phyloP scores from a whole-genome alignment of 2,113 vertebrate genomes.

The Microcebus lehilahytsara region DNA sequence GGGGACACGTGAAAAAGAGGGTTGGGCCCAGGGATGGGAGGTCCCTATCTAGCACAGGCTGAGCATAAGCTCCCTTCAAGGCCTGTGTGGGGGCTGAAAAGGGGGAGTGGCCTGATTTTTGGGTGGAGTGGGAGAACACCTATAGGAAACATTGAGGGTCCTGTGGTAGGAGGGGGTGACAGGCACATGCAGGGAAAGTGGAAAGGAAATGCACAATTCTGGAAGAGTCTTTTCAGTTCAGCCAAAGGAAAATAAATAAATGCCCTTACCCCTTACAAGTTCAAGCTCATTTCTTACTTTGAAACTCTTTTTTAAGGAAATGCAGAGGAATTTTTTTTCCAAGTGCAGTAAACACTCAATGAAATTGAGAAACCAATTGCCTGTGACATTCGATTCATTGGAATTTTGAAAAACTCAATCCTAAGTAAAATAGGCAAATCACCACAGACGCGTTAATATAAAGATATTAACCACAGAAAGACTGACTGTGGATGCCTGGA shows the following conservation, averaged over 20 bases:
- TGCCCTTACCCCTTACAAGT: not conserved
- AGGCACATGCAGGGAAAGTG: not conserved
- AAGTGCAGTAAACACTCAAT: conserved; percentile 17
- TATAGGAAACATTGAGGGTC: not conserved
- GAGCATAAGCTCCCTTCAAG: not conserved
- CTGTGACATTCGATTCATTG: not conserved
- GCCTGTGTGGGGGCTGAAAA: not conserved
- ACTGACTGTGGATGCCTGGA: not conserved
- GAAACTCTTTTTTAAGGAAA: conserved; percentile 27
- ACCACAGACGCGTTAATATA: not conserved
- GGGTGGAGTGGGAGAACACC: no score
- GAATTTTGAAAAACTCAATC: not conserved
- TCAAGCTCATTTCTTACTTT: not conserved
- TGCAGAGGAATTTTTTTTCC: not conserved
- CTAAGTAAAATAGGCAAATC: conserved; percentile 16
- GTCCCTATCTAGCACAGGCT: not conserved
- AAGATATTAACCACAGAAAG: not conserved
- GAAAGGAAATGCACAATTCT: not conserved
- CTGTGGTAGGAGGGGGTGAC: not conserved
- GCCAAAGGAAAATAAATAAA: not conserved
- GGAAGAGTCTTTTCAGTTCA: not conserved
- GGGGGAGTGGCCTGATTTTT: not conserved
- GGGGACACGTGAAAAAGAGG: not conserved
- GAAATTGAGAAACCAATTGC: not conserved
- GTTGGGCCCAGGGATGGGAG: not conserved